Percentiles rank a stretch among this genome's conserved stretches.
phyloP scores from a whole-genome alignment of 2,797 vertebrate species.

The Rhinella marina region DNA sequence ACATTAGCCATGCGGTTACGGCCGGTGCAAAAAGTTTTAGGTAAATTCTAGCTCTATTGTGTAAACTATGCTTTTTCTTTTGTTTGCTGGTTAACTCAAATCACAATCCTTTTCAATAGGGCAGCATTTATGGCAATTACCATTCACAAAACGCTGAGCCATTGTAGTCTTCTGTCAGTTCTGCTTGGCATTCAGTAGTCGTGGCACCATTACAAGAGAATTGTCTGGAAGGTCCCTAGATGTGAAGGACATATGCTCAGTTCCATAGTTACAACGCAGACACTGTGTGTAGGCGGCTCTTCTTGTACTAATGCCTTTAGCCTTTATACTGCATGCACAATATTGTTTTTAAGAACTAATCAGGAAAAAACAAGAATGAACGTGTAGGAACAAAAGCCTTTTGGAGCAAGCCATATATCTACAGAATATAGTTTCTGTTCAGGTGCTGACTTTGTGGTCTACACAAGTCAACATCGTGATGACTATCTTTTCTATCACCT shows the following conservation, averaged over 20 bases:
- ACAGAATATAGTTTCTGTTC: constrained; percentile 60
- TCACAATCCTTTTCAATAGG: constrained; percentile 54
- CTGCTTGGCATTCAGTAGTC: not conserved
- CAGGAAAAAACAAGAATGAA: not conserved
- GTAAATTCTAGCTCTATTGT: not conserved
- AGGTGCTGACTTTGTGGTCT: constrained; percentile 48
- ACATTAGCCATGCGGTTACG: not conserved
- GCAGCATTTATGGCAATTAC: constrained; percentile 63
- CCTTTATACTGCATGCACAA: constrained; percentile 39
- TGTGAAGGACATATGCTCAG: not conserved
- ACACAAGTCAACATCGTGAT: not conserved
- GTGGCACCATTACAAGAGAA: not conserved
- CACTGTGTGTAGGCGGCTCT: constrained; percentile 12
- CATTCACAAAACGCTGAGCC: not conserved
- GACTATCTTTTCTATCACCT: constrained; percentile 25
- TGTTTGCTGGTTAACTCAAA: constrained; percentile 61
- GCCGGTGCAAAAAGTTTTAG: not conserved
- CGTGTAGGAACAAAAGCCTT: not conserved
- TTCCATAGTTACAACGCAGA: not conserved
- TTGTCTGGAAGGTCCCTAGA: not conserved
- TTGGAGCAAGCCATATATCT: constrained; percentile 63
- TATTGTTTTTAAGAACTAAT: constrained; percentile 29
- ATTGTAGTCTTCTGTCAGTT: not conserved
- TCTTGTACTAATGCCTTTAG: constrained; percentile 23
- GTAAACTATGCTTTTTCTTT: not conserved